Base-by-base conservation (phyloP, 2,797 vertebrate species). In the Clarias fuscus region DNA sequence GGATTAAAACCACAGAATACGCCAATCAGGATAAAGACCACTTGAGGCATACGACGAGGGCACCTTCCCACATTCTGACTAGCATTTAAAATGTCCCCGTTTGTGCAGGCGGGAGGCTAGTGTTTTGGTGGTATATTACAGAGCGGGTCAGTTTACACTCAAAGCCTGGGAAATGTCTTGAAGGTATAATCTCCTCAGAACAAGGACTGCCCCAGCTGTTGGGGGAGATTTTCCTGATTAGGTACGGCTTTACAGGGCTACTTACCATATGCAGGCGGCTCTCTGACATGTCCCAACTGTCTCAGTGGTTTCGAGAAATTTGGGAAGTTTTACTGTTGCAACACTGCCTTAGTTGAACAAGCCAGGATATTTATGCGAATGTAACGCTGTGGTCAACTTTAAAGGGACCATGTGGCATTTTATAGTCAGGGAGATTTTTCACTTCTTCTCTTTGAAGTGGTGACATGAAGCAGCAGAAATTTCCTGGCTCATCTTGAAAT, bases 61-160 rank as follows among this genome's bases (percentile, higher is more conserved):
- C 90, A 93, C 90, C 93, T 94, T 92, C 90, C 93, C 90, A 90
- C 91, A 91, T 88, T 88, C 87, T 85, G 77, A 90, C 92, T 92
- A 91, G 89, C 86, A 86, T 89, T 83, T 91, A 90, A 90, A 94
- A 92, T 92, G 92, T 92, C 92, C 85, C 56, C 84, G 24, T 93
- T 91, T 85, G 85, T 90, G 33, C 86, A 67, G 84, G 58, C 85
- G 78, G 27, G 33, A 75, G 43, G 6, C 89, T 82, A 88, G 86
- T 89, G 64, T 58, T 90, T 89, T 83, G 87, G 89, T 86, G 88
- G 87, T 89, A 86, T 89, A 92, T 90, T 87, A 30, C 88, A 88
- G 90, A 92, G 86, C 90, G 92, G 89, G 89, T 88, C 65, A 62
- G 82, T 73, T 86, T 80, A 83, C 80, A 86, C 75, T 91, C 86